Base-by-base conservation (phyloP, 2,888 invertebrate species). In the Amblyteles armatorius region DNA sequence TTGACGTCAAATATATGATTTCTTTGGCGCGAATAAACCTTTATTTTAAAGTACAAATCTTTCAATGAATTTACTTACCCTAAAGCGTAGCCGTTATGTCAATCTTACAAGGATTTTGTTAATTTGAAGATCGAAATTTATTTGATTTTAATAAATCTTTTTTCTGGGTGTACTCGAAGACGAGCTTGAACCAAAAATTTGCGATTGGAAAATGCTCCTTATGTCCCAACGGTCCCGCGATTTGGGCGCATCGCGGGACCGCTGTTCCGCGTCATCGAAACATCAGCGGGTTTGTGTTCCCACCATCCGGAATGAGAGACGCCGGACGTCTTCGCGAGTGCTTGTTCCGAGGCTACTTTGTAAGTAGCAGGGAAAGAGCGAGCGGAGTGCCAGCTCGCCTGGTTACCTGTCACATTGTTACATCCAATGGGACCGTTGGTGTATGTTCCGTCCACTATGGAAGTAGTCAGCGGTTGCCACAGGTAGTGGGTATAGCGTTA, bases 331-430 rank as follows among this genome's bases (percentile, higher is more conserved):
- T 86, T 87, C 88, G 87, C 3, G 33, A 11, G 52, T 16, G 63
- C 63, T 63, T 63, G 89, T 86, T 85, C 13, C 44, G 88, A 88
- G 87, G 88, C 86, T 89, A 89, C 90, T 88, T 63, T 90, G 88
- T 55, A 82, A 79, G 74, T 29, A 78, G 69, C 68, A 68, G 77
- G 11, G 55, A 40, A 48, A 50, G 68, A 69, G 77, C 68, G 77
- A 48, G 16, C 50, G 57, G 19, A 78, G 84, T 84, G 84, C 78
- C 71, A 50, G 79, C 65, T 55, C 44, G 73, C 29, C 81, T 79
- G 69, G 79, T 82, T 67, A 65, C 79, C 84, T 79, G 84, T 79
- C 84, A 82, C 82, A 84, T 84, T 84, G 84, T 84, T 79, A 79
- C 79, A 82, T 71, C 82, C 57, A 71, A 50, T 52, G 74, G 6